Conservation (phyloP, 2,113 vertebrate species). For the Tetraodon nigroviridis region DNA sequence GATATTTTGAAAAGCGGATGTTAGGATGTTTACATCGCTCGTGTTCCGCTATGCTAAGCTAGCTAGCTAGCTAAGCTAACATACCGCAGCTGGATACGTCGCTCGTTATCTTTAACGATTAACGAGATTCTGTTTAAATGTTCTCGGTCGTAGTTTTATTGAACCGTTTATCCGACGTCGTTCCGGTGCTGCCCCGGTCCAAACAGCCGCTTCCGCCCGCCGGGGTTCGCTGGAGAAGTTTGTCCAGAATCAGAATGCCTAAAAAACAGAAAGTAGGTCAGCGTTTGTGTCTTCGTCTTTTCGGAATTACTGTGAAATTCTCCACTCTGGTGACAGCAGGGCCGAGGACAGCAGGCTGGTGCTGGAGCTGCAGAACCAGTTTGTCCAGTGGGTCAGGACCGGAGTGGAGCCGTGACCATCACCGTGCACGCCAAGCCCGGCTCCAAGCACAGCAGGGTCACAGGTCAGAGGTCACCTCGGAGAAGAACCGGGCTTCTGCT, state of each 20-base stretch:
- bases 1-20: constrained; percentile 32
- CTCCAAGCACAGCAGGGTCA: constrained; percentile 78
- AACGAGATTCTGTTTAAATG: too few relatives aligned
- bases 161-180: background rate
- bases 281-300: too few relatives aligned
- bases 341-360: constrained; percentile 11
- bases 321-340: constrained; percentile 15
- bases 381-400: constrained; percentile 73
- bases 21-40: constrained; percentile 9
- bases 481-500: rapidly evolving
- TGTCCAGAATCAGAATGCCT: constrained; percentile 53
- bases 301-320: background rate
- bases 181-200: constrained; percentile 1
- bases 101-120: background rate
- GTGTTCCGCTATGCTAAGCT: background rate
- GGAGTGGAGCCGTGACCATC: constrained; percentile 73
- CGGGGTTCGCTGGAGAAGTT: background rate
- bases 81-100: constrained; percentile 10
- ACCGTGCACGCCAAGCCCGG: constrained; percentile 84
- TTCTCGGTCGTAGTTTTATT: background rate
- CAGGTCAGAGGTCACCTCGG: constrained; percentile 78
- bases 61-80: constrained; percentile 16
- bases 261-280: constrained; percentile 51
- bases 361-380: constrained; percentile 13
- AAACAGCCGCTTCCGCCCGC: background rate